phyloP scores from a whole-genome alignment of 2,797 vertebrate genomes.

The Acanthurus lineatus region DNA sequence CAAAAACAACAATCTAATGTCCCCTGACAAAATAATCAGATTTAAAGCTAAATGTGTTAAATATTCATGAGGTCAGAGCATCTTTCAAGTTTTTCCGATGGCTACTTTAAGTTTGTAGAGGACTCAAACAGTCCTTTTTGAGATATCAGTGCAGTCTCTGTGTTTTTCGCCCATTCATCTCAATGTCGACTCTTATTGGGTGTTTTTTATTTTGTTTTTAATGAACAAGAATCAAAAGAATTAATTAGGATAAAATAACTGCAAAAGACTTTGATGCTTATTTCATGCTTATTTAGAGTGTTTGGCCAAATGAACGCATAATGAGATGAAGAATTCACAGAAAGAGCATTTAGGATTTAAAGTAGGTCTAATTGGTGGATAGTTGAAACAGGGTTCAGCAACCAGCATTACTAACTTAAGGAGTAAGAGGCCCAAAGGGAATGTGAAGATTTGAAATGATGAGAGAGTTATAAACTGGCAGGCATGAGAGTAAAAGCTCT shows the following conservation, averaged over 20 bases:
- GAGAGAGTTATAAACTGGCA: neutral
- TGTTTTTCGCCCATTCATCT: neutral
- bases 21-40: neutral
- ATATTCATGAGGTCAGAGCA: neutral
- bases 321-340: neutral
- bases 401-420: neutral
- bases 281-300: neutral
- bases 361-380: neutral
- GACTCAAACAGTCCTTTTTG: neutral
- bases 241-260: neutral
- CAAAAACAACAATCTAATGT: neutral
- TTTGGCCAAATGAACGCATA: neutral
- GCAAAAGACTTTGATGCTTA: slow-evolving; percentile 6
- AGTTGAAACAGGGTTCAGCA: neutral
- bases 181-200: no score
- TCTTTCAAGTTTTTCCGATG: neutral
- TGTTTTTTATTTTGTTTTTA: no score
- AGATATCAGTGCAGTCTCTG: neutral
- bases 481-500: neutral
- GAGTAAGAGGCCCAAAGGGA: neutral
- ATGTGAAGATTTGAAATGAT: neutral
- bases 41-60: slow-evolving; percentile 1
- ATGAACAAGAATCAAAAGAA: neutral
- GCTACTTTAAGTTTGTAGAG: neutral
- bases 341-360: neutral